Base-by-base conservation (phyloP, 2,888 invertebrate genomes). In the Anorthoa munda region DNA sequence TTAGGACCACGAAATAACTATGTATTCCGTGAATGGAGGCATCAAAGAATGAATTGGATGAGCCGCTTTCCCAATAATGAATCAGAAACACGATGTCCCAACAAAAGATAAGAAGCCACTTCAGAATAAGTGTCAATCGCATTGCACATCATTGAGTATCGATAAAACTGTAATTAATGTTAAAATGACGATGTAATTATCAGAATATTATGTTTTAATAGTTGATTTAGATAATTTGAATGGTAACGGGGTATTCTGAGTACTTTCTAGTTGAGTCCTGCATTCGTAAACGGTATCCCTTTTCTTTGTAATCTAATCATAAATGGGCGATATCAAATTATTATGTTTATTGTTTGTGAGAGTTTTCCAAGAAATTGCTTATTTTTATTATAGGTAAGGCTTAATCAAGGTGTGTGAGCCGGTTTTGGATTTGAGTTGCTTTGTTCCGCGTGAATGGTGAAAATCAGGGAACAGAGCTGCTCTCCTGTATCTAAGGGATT, bases 231-330 rank as follows among this genome's bases (percentile, higher is more conserved):
- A 45, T 21, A 45, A 50, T 31, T 50, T 46, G 2, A 31, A 75
- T 66, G 11, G 23, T 48, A 61, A 5, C 17, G 9, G 15, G 18
- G n/a, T 55, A 31, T 55, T 58, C 23, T 11, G 1, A 31, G 21
- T 51, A 51, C 69, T 51, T 68, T 31, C 18, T 26, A 7, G 58
- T 45, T 17, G 12, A 50, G 2, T 12, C n/a, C 17, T 48, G 21
- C 45, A 23, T 48, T 61, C 21, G 12, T 51, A 11, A 56, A 65
- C 21, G 51, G 69, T 66, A 21, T 56, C 59, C 79, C 26, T 64
- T 66, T 61, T 59, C 55, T 60, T 26, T 55, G 58, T 75, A 70
- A 82, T 81, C 72, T 82, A 68, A 79, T 82, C 82, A 61, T 55
- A 45, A 63, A 77, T 67, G 21, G 15, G 45, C 51, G 74, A 70